Conservation (phyloP, 1,140 invertebrate genomes). For the Lepeophtheirus salmonis region DNA sequence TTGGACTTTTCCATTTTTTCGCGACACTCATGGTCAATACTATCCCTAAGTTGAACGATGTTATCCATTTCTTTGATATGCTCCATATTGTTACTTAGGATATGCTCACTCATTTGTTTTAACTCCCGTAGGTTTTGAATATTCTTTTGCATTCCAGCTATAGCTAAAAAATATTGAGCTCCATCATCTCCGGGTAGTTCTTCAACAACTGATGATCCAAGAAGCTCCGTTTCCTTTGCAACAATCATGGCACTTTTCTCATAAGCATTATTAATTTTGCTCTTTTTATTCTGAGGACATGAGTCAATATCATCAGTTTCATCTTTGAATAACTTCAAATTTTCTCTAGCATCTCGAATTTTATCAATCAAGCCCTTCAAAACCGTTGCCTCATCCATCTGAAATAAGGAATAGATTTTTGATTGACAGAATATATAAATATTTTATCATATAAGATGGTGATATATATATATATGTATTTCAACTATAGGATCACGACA, state of each 20-base stretch:
- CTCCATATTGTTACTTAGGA: not conserved
- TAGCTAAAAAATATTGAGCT: not conserved
- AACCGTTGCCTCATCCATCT: slow-evolving; percentile 3
- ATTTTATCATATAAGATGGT: no score
- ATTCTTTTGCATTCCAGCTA: not conserved
- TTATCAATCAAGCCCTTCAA: not conserved
- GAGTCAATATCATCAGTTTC: not conserved
- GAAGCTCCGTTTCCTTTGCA: not conserved
- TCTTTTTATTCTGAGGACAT: not conserved
- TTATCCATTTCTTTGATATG: not conserved
- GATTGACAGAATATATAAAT: no score
- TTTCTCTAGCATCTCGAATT: not conserved
- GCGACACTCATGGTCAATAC: not conserved
- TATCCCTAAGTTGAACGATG: not conserved
- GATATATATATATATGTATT: slow-evolving; percentile 1
- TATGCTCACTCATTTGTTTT: not conserved
- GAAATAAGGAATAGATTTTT: slow-evolving; percentile 9
- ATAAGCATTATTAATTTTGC: not conserved
- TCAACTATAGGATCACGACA: not conserved
- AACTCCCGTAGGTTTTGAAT: not conserved
- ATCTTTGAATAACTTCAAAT: not conserved
- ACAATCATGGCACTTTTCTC: not conserved
- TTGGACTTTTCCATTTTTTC: not conserved
- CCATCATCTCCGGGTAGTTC: not conserved
- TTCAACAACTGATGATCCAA: not conserved